Conservation (phyloP, 2,888 invertebrate genomes). For the Mylabris sibirica region DNA sequence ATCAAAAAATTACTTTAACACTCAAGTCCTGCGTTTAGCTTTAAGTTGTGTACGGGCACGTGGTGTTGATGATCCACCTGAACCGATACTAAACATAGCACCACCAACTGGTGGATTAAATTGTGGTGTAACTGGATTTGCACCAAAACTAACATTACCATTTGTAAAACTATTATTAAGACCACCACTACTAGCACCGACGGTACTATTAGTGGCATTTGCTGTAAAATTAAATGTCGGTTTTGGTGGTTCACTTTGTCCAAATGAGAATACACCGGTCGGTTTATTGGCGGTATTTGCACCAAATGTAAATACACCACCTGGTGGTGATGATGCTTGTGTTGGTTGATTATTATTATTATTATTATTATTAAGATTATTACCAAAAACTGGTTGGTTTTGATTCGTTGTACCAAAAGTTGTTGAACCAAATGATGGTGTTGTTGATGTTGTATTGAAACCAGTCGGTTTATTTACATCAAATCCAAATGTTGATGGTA, state of each 20-base stretch:
- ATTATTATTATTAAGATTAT: not conserved
- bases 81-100: constrained; percentile 63
- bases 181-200: not conserved
- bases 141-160: not conserved
- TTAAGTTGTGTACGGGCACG: constrained; percentile 56
- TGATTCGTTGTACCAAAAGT: constrained; percentile 21
- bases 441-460: constrained; percentile 1
- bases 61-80: constrained; percentile 58
- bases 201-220: not conserved
- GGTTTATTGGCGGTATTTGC: constrained; percentile 13
- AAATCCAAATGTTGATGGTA: not conserved
- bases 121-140: constrained; percentile 30
- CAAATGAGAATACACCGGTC: constrained; percentile 21
- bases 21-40: constrained; percentile 49
- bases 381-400: constrained; percentile 4
- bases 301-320: constrained; percentile 13
- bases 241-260: constrained; percentile 21
- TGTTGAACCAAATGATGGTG: constrained; percentile 14
- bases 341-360: not conserved
- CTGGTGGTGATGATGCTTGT: not conserved
- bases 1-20: not conserved
- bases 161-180: not conserved
- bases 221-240: constrained; percentile 20
- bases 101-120: constrained; percentile 36
- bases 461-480: constrained; percentile 10